Evolutionary conservation across 2,113 vertebrate genomes (phyloP).

Genomic region (Quiscalus mexicanus): DNA sequence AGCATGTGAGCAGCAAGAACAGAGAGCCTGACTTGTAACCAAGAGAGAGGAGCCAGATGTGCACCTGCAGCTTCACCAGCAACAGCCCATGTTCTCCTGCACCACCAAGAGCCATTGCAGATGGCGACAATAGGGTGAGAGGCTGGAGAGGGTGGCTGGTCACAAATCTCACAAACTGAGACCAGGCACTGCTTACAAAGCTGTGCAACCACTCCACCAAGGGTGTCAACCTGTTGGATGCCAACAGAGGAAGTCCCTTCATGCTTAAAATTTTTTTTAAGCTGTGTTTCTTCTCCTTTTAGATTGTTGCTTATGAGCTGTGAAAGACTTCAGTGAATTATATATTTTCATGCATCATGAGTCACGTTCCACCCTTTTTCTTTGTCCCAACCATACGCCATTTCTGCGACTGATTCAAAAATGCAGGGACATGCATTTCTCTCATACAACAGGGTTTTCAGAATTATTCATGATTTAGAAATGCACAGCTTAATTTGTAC

Average conservation of each 20-base stretch:
- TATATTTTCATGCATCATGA: not conserved
- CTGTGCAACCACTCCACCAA: not conserved
- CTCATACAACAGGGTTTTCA: not conserved
- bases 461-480: constrained; percentile 49
- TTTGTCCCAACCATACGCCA: not conserved
- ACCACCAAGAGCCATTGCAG: fast-evolving
- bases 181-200: fast-evolving
- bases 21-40: not conserved
- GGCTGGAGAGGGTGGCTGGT: not conserved
- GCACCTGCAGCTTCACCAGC: not conserved
- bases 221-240: not conserved
- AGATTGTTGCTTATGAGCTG: not conserved
- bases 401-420: not conserved
- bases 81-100: fast-evolving
- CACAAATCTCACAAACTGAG: not conserved
- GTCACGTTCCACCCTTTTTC: not conserved
- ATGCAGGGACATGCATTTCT: not conserved
- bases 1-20: fast-evolving
- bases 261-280: not conserved
- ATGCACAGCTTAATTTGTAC: constrained; percentile 22
- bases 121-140: fast-evolving
- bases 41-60: fast-evolving
- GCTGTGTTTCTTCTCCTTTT: not conserved
- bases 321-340: not conserved
- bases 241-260: not conserved